Base-by-base conservation (phyloP, 2,888 invertebrate genomes). In the Sesia bembeciformis region DNA sequence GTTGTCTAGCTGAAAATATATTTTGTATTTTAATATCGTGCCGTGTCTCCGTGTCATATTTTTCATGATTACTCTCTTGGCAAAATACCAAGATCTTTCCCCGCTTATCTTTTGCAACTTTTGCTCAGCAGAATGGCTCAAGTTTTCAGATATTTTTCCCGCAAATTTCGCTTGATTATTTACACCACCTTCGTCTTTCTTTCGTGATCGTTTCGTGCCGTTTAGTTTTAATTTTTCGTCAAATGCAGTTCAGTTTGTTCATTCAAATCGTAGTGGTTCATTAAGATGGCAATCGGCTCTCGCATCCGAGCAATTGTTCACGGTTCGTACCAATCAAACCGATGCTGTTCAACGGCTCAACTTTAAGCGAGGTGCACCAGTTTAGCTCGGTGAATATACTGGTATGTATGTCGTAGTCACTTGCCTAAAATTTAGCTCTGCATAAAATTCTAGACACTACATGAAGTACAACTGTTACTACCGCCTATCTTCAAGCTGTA, bases 61-160 rank as follows among this genome's bases (percentile, higher is more conserved):
- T 83, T 81, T 82, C 82, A 79, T 81, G 83, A 84, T 83, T 81
- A 81, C 76, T 77, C 76, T 77, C 74, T 79, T 85, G 85, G 85
- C 84, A 82, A 77, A 77, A 76, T 72, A 79, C 83, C 84, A 85
- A 81, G 75, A 78, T 79, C 78, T 76, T 67, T 71, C 23, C 64
- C 74, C 79, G 80, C 79, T 81, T 84, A 84, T 82, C 83, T 82
- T 79, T 76, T 72, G 73, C 71, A 78, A 81, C 76, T 77, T 78
- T 80, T 74, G 74, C 76, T 75, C 67, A 72, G 75, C 70, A 70
- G 61, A 68, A 72, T 71, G 63, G 58, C 66, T 69, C 64, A 67
- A 68, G 65, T 67, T 67, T 68, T 65, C 65, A 62, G 61, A 68
- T 67, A 63, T 63, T 73, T 50, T 50, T 50, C 39, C 39, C 23